These are phyloP conservation scores for Prietella phreatophila DNA, from an alignment of 2,113 vertebrate species.

Conservation along the genomic window DNA sequence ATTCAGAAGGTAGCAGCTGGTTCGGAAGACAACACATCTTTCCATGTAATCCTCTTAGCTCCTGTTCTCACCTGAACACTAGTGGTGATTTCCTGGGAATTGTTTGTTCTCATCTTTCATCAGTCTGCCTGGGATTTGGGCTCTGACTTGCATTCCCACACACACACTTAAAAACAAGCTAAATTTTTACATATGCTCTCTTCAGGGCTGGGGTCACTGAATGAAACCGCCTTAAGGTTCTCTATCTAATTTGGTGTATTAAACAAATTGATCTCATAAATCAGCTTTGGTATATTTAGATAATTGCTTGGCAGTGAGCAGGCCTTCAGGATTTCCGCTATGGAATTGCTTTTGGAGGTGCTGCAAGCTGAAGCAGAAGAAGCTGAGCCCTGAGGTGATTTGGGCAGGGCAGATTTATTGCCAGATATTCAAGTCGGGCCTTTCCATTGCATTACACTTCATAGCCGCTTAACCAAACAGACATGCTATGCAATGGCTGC, in stretches of 20 bases:
- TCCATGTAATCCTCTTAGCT: background rate
- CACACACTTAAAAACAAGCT: background rate
- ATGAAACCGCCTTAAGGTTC: background rate
- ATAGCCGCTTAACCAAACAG: constrained; percentile 32
- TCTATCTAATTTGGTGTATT: constrained; percentile 19
- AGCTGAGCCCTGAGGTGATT: constrained; percentile 25
- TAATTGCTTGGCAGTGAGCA: background rate
- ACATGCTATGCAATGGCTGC: constrained; percentile 25
- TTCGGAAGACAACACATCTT: background rate
- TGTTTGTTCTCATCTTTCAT: background rate
- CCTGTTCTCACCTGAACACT: background rate
- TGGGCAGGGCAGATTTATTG: constrained; percentile 39
- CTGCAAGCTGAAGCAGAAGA: constrained; percentile 11
- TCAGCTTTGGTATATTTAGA: constrained; percentile 4
- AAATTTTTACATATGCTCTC: background rate
- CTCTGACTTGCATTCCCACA: background rate
- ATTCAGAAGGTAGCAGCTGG: background rate
- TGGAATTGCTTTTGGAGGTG: constrained; percentile 20
- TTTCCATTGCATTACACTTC: constrained; percentile 13
- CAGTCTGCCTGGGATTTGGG: background rate
- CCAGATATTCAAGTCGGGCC: constrained; percentile 16
- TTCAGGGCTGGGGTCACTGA: background rate
- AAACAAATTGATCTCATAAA: background rate
- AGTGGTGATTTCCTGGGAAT: background rate
- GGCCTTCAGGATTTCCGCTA: background rate